Percentiles rank a stretch among this genome's conserved stretches.
These are phyloP conservation scores for Scolopax bukidnonensis DNA, from an alignment of 2,797 vertebrate species.

Conservation along the genomic window DNA sequence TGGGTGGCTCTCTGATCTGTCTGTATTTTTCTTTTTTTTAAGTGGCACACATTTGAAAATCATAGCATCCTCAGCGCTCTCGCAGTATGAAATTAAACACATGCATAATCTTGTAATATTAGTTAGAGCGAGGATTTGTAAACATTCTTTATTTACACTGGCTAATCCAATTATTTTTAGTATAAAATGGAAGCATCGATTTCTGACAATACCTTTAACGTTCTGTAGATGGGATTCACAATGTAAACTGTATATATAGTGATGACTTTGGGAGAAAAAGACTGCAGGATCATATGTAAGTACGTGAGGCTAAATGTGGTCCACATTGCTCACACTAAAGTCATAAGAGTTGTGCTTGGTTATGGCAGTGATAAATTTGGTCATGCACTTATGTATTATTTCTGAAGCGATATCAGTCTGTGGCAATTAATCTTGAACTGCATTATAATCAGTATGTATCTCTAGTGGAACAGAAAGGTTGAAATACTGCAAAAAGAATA, in stretches of 20 bases:
- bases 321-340: background rate
- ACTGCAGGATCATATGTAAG: background rate
- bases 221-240: background rate
- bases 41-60: background rate
- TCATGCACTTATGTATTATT: background rate
- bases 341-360: background rate
- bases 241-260: background rate
- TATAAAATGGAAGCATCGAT: background rate
- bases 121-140: background rate
- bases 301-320: background rate
- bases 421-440: background rate
- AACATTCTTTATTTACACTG: background rate
- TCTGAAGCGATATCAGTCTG: background rate
- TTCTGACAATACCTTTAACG: background rate
- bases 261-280: background rate
- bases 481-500: background rate
- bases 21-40: background rate
- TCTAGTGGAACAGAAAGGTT: background rate
- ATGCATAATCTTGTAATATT: background rate
- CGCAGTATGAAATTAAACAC: background rate
- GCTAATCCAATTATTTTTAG: background rate
- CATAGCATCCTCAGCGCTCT: background rate
- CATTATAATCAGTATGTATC: background rate
- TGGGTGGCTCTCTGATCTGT: background rate
- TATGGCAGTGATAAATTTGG: background rate